Base-by-base conservation (phyloP, 2,888 invertebrate genomes). In the Drosophila kambysellisi region DNA sequence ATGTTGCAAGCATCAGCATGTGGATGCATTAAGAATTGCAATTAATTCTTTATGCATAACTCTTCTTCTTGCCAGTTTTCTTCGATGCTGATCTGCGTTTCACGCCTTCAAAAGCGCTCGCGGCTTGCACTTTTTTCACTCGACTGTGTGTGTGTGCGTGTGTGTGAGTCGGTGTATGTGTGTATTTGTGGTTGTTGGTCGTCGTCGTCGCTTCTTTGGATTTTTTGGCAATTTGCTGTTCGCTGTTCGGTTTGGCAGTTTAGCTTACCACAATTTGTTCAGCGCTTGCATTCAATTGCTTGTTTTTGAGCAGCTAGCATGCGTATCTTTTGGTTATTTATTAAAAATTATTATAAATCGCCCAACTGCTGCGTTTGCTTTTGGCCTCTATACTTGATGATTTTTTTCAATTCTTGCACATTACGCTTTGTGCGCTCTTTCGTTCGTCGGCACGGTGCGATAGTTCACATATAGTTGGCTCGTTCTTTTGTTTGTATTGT, bases 301-400 rank as follows among this genome's bases (percentile, higher is more conserved):
- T 64, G 60, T 48, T 61, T 51, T 50, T 76, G 4, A 46, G 70
- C 76, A 80, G 76, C 58, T 54, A 60, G 70, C 63, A 58, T 67
- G 41, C 54, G 62, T 58, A 67, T 56, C 58, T 71, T 75, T 58
- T 9, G 67, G 52, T 75, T 75, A 66, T 64, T 69, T 70, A 81
- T 67, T 52, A 72, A 82, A 68, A 69, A 79, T 78, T 71, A 71
- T 63, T 83, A 73, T 59, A 80, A 82, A 78, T 84, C 64, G 80
- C 62, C 69, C 76, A 76, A 87, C 84, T 85, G 82, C 84, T 88
- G 69, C 79, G 81, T 74, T 83, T 78, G 83, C 81, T 81, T 85
- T 88, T 88, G 83, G 90, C 91, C 91, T 91, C 91, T 91, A 88
- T 88, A 89, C 90, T 89, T 88, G 91, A 87, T 87, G 89, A 91